phyloP scores from a whole-genome alignment of 2,888 invertebrate genomes.

The Drosophila bunnanda region DNA sequence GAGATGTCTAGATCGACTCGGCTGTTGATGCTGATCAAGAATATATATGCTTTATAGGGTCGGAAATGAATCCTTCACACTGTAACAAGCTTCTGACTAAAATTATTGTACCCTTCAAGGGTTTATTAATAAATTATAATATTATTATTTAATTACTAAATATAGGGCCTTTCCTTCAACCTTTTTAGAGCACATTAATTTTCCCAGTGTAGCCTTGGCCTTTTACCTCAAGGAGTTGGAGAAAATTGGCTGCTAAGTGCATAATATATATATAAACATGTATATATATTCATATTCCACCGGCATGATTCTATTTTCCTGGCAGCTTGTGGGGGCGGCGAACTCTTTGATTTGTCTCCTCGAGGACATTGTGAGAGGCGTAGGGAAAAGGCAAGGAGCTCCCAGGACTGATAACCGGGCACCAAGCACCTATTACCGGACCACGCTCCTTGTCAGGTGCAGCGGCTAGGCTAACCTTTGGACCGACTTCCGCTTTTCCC shows the following conservation, averaged over 20 bases:
- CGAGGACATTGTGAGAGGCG: background rate
- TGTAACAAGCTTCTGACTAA: too few relatives aligned
- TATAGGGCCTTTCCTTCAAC: too few relatives aligned
- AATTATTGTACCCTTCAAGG: too few relatives aligned
- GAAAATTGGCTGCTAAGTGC: slow-evolving; percentile 2
- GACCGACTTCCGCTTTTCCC: background rate
- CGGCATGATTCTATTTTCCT: slow-evolving; percentile 4
- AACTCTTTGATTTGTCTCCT: slow-evolving; percentile 16
- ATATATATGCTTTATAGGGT: too few relatives aligned
- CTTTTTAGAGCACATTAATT: background rate
- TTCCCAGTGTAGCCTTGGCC: background rate
- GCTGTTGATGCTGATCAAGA: too few relatives aligned
- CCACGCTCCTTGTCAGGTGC: background rate
- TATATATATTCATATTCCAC: background rate
- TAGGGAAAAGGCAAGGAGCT: background rate
- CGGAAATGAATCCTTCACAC: background rate
- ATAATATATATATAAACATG: background rate
- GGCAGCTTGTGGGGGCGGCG: slow-evolving; percentile 9
- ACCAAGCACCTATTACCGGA: background rate
- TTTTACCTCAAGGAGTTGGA: background rate
- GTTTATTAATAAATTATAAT: too few relatives aligned
- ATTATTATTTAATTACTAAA: too few relatives aligned
- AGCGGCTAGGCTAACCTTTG: slow-evolving; percentile 3
- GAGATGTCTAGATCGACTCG: too few relatives aligned
- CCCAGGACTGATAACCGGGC: too few relatives aligned